Conservation (phyloP, 2,888 invertebrate species). For the Lasioglossum villosulum region DNA sequence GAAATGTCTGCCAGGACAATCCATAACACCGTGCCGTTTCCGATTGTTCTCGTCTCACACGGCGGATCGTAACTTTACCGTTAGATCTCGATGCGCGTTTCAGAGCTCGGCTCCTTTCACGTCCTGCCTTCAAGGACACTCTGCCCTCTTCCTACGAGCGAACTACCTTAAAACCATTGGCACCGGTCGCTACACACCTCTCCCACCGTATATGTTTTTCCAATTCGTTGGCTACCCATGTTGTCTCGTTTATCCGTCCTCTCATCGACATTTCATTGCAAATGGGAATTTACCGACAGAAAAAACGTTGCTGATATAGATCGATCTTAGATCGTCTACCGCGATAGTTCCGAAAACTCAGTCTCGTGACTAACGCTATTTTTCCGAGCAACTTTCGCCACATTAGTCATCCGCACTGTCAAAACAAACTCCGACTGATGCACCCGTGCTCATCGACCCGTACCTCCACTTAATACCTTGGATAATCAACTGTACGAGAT, state of each 20-base stretch:
- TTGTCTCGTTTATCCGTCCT: not conserved
- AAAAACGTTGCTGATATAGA: not conserved
- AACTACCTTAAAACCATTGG: not conserved
- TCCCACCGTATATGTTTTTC: not conserved
- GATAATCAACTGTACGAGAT: not conserved
- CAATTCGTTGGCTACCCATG: not conserved
- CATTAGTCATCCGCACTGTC: conserved; percentile 1
- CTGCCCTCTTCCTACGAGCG: not conserved
- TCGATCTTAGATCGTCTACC: not conserved
- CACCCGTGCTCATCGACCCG: not conserved
- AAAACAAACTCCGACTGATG: not conserved
- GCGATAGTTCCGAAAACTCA: not conserved
- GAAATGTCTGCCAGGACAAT: conserved; percentile 30
- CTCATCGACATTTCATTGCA: not conserved
- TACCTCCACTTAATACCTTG: not conserved
- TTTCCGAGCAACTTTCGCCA: not conserved
- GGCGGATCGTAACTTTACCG: conserved; percentile 44
- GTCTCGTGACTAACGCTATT: not conserved
- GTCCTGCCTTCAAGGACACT: conserved; percentile 43
- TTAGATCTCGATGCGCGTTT: conserved; percentile 32
- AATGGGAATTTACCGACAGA: not conserved
- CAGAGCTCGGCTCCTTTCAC: conserved; percentile 35
- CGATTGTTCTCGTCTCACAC: conserved; percentile 38
- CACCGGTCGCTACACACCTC: not conserved
- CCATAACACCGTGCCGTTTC: conserved; percentile 39